Evolutionary conservation across 2,113 vertebrate genomes (phyloP), one percentile per base, ranked within the genome.

Genomic region (Paramormyrops kingsleyae): DNA sequence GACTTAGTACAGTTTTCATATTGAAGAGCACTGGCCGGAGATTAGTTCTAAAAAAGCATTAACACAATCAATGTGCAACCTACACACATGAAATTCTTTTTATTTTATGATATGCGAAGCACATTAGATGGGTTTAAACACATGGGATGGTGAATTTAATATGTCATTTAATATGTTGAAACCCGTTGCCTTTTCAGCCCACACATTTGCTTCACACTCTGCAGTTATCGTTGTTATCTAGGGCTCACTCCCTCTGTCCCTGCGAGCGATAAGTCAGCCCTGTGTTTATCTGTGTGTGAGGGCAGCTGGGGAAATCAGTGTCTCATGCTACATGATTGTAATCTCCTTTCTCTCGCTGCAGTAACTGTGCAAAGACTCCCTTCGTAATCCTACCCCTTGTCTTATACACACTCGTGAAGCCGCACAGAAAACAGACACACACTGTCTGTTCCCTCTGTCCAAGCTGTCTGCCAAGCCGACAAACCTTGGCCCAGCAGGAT

Each of bases 241-340:
- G 56, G 42, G 39, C 83, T 46, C 1, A 12, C n/a, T 31, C n/a
- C 42, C 42, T 74, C 5, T n/a, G 56, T 88, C 62, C 44, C 62
- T 15, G 59, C 39, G 15, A 17, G 42, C 5, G 59, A 49, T 74
- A 88, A 19, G 8, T 24, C 24, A 17, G 56, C 17, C 44, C 44
- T 70, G n/a, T 49, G 87, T 49, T 46, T 66, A 44, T 70, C 56
- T 49, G 87, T 31, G 42, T 31, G n/a, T 74, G 87, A 47, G 59
- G 13, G 87, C n/a, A 88, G 62, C 59, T 47, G 56, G 87, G 24
- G 56, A 70, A 88, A 88, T 88, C 87, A 70, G n/a, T 27, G 17
- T 44, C 52, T 88, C 87, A 2, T 56, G 31, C 87, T n/a, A 24
- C 87, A 62, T 27, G 10, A 49, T 88, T 88, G 42, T 88, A 66